These are phyloP conservation scores for Anoplius nigerrimus DNA, from an alignment of 2,888 invertebrate genomes.

Conservation along the genomic window DNA sequence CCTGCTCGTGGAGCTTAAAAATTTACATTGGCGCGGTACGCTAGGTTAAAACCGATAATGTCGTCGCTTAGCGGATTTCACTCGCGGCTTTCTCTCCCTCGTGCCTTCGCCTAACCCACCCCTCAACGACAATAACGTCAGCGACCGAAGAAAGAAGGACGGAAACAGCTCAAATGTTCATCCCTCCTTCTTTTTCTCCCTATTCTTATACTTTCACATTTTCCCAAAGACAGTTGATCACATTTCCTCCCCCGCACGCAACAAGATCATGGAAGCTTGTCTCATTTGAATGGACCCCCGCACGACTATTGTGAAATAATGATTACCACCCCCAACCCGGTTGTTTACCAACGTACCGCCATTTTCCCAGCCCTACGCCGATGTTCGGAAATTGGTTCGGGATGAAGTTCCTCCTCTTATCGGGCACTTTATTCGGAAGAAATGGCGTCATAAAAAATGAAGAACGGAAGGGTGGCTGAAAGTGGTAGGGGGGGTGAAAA, in stretches of 20 bases:
- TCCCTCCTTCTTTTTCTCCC: slow-evolving; percentile 23
- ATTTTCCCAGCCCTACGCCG: neutral
- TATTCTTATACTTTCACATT: neutral
- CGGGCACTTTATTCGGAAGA: slow-evolving; percentile 8
- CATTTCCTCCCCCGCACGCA: slow-evolving; percentile 5
- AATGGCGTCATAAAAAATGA: neutral
- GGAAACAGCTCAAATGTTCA: slow-evolving; percentile 54
- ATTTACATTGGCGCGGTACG: slow-evolving; percentile 35
- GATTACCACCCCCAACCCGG: slow-evolving; percentile 23
- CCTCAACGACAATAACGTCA: slow-evolving; percentile 50
- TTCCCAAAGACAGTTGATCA: neutral
- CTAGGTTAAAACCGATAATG: slow-evolving; percentile 48
- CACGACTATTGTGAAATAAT: slow-evolving; percentile 35
- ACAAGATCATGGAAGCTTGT: slow-evolving; percentile 29
- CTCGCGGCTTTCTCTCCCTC: slow-evolving; percentile 28
- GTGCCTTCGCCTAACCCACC: slow-evolving; percentile 4
- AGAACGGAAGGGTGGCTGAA: too few relatives aligned
- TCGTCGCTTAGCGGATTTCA: slow-evolving; percentile 43
- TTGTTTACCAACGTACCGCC: slow-evolving; percentile 24
- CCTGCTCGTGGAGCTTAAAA: slow-evolving; percentile 14
- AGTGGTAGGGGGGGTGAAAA: too few relatives aligned
- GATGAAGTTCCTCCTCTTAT: slow-evolving; percentile 16
- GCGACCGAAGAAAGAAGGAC: slow-evolving; percentile 39
- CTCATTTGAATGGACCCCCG: slow-evolving; percentile 41
- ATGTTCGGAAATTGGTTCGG: slow-evolving; percentile 25